Evolutionary conservation across 37 sponge, comb jelly and placozoan species (phyloP).

Genomic region (Theonella swinhoei): DNA sequence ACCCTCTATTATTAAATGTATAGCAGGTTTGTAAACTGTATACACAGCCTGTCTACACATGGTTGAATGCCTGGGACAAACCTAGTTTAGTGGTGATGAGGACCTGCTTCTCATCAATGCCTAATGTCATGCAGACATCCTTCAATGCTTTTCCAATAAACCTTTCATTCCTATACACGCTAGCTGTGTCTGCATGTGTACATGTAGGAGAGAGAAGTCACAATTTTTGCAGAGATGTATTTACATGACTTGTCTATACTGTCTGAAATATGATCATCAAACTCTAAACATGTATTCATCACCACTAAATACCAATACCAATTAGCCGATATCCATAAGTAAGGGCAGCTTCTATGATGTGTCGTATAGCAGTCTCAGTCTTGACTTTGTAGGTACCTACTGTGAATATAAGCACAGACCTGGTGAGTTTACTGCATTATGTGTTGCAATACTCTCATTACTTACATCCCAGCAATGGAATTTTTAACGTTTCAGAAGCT

Average conservation of each 20-base stretch:
- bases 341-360: constrained; percentile 31
- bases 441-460: no score
- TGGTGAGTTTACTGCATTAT: no score
- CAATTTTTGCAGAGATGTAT: no score
- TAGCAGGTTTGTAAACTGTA: no score
- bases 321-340: constrained; percentile 51
- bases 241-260: no score
- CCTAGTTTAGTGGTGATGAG: constrained; percentile 73
- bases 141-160: constrained; percentile 27
- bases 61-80: neutral
- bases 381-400: constrained; percentile 75
- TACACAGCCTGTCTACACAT: no score
- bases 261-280: no score
- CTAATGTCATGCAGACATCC: constrained; percentile 24
- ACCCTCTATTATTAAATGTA: no score
- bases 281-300: no score
- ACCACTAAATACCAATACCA: no score
- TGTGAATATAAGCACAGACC: no score
- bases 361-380: constrained; percentile 9
- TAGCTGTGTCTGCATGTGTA: constrained; percentile 78
- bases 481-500: neutral
- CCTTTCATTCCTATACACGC: constrained; percentile 59
- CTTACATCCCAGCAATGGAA: constrained; percentile 17
- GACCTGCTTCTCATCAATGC: constrained; percentile 27
- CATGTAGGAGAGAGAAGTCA: no score